Evolutionary conservation across 2,797 vertebrate species (phyloP), one percentile per base, ranked within the genome.

Genomic region (Myotis daubentonii): DNA sequence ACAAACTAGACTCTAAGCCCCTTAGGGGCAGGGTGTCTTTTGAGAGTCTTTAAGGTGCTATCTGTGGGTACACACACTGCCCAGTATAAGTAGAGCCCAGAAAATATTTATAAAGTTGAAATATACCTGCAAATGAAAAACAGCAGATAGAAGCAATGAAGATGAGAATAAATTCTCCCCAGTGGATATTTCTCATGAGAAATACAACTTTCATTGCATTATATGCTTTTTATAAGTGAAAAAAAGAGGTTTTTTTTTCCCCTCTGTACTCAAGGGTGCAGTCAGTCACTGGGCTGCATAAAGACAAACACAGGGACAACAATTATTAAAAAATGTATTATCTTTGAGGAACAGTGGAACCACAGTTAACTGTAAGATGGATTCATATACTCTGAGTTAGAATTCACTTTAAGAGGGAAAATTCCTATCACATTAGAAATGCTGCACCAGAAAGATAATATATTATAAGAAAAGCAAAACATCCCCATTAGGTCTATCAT

Each of bases 321-420:
- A 94, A 20, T 88, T 38, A 22, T 36, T 94, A 93, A 95, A 95
- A 94, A 93, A 94, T 89, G 94, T 94, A 93, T 91, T 70, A 41
- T 87, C 7, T 71, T 94, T 66, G 47, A 93, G 70, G 51, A 94
- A 95, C 92, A 60, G 93, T 60, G 41, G 57, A 28, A 88, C 94
- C 65, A 89, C 8, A 83, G 74, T 91, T 84, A 85, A 86, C 78
- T 92, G 57, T 71, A 85, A 92, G 76, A 86, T 91, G 68, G 33
- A 93, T 65, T 87, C 72, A 92, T 44, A 90, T 3, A 72, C 23
- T 55, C 28, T 80, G 13, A 2, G 7, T 87, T 51, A 92, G 23
- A 95, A 93, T 89, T 38, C 28, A 16, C 36, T 78, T 16, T 71
- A 74, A 89, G 90, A 66, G 10, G 36, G 49, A 47, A 65, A 87